phyloP scores from a whole-genome alignment of 2,113 vertebrate species.

The Mystacornis crossleyi region DNA sequence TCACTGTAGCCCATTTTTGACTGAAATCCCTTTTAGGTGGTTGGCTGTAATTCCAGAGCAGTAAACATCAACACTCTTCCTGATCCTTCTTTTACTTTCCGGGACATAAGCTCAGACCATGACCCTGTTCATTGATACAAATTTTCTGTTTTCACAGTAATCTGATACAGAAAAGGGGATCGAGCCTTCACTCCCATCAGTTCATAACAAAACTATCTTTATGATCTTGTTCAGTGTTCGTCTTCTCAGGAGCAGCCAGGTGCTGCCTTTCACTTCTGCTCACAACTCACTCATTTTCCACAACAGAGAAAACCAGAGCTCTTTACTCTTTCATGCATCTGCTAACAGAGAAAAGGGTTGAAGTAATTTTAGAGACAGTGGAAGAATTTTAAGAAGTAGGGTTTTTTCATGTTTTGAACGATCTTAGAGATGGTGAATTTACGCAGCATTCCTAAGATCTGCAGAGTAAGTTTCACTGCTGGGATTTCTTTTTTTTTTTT shows the following conservation, averaged over 20 bases:
- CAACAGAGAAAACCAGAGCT: neutral
- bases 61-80: neutral
- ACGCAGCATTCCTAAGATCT: neutral
- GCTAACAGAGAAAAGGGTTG: neutral
- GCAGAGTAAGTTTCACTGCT: neutral
- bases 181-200: neutral
- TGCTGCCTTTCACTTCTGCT: neutral
- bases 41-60: neutral
- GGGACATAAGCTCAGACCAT: rapidly evolving
- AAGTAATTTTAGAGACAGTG: neutral
- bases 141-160: neutral
- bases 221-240: neutral
- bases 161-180: neutral
- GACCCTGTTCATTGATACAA: neutral
- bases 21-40: neutral
- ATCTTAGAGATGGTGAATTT: neutral
- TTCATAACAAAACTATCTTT: neutral
- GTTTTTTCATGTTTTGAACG: neutral
- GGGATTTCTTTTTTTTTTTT: neutral
- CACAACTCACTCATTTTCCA: neutral
- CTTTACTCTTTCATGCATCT: neutral
- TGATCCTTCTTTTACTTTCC: neutral
- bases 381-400: neutral
- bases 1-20: neutral
- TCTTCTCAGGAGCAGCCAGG: neutral